These are phyloP conservation scores for Tolypeutes matacus DNA, from an alignment of 2,797 vertebrate species.

Conservation along the genomic window DNA sequence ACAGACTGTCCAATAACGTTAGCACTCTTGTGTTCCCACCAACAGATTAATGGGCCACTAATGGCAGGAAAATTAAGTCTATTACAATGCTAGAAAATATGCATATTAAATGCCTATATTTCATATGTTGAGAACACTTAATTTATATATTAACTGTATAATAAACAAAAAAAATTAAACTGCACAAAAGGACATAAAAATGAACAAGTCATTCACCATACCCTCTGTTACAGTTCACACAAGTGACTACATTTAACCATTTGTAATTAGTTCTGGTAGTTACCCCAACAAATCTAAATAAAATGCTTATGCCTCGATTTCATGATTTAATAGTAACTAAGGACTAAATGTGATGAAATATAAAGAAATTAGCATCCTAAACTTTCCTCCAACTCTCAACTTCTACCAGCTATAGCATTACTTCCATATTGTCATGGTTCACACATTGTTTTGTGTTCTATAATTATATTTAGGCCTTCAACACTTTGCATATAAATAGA, in stretches of 20 bases:
- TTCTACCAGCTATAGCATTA: background rate
- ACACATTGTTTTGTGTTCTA: background rate
- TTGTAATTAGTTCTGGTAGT: background rate
- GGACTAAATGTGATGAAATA: background rate
- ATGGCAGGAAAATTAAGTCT: background rate
- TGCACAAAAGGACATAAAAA: background rate
- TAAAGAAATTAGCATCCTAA: background rate
- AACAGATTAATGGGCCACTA: background rate
- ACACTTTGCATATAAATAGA: background rate
- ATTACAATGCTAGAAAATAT: background rate
- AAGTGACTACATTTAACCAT: background rate
- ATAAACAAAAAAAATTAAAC: background rate
- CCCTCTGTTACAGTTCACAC: background rate
- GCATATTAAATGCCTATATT: background rate
- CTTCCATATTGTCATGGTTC: background rate
- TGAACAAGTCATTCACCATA: background rate
- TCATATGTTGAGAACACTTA: background rate
- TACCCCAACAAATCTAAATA: background rate
- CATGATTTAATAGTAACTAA: background rate
- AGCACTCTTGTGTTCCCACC: background rate
- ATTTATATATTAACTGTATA: background rate
- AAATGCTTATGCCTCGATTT: background rate
- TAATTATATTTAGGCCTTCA: background rate
- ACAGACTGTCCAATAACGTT: constrained; percentile 2
- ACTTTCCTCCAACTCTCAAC: background rate